phyloP scores from a whole-genome alignment of 2,113 vertebrate genomes.

The Lathamus discolor region DNA sequence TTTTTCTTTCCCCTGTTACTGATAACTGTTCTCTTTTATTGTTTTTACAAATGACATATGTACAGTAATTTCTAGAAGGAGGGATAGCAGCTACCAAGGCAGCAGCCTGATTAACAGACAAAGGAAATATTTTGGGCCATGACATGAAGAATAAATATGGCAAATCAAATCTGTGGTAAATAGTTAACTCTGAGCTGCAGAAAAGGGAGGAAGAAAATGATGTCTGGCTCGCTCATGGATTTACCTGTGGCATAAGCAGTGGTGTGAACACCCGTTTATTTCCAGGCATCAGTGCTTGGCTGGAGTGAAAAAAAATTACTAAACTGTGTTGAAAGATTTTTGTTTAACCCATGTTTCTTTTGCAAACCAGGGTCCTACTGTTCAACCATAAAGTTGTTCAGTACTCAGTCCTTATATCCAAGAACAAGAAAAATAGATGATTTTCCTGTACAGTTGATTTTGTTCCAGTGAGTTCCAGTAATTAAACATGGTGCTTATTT shows the following conservation, averaged over 20 bases:
- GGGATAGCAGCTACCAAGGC: neutral
- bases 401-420: neutral
- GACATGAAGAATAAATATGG: neutral
- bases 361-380: neutral
- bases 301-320: neutral
- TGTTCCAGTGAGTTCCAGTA: neutral
- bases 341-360: neutral
- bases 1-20: neutral
- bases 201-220: neutral
- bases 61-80: neutral
- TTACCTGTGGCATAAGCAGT: neutral
- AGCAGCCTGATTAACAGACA: neutral
- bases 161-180: neutral
- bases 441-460: neutral
- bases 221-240: neutral
- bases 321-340: neutral
- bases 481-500: neutral
- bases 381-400: neutral
- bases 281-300: neutral
- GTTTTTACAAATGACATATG: neutral
- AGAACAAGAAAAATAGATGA: neutral
- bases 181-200: neutral
- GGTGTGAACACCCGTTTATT: neutral
- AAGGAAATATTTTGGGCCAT: neutral
- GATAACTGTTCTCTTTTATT: neutral